These are phyloP conservation scores for Lochmaea capreae DNA, from an alignment of 2,888 invertebrate species.

Conservation along the genomic window DNA sequence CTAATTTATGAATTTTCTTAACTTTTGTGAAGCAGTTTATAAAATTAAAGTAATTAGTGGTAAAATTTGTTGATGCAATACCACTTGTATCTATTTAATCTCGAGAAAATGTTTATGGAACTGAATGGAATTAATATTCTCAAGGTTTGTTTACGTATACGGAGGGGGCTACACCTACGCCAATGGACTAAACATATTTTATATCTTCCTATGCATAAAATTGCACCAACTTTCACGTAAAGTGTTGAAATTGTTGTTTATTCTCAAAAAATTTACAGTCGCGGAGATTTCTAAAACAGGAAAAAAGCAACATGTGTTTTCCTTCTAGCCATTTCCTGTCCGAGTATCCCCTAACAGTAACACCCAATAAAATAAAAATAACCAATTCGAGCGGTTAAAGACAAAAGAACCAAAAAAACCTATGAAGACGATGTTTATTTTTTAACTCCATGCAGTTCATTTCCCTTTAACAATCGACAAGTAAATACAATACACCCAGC, in stretches of 20 bases:
- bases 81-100: no score
- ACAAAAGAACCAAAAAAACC: background rate
- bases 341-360: conserved; percentile 7
- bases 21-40: no score
- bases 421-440: conserved; percentile 26
- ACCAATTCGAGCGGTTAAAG: conserved; percentile 13
- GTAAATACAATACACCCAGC: conserved; percentile 40
- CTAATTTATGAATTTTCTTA: no score
- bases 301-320: conserved; percentile 21
- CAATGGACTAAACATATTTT: no score
- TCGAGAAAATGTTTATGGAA: conserved; percentile 33
- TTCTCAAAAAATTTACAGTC: background rate
- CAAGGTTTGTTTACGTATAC: conserved; percentile 41
- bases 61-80: no score
- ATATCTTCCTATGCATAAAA: no score
- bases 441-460: conserved; percentile 33
- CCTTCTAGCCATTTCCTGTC: conserved; percentile 1
- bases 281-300: conserved; percentile 8
- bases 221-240: no score
- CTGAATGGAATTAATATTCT: conserved; percentile 40
- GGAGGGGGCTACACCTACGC: no score
- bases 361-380: conserved; percentile 6
- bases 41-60: no score
- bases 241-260: conserved; percentile 8
- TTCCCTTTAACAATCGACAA: conserved; percentile 40